phyloP scores from a whole-genome alignment of 2,888 invertebrate species.

The Chalcosyrphus nemorum region DNA sequence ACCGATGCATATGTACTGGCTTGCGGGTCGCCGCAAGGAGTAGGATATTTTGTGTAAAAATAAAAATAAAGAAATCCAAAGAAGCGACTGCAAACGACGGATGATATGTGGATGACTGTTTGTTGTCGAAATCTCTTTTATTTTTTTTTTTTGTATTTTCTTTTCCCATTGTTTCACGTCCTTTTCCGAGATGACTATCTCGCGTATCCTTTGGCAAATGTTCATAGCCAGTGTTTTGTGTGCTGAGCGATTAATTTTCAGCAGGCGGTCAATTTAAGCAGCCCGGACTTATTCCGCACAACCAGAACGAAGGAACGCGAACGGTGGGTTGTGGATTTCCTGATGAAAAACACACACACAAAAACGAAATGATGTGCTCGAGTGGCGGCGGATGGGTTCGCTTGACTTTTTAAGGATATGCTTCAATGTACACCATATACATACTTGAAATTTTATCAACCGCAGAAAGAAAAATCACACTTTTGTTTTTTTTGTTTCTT shows the following conservation, averaged over 20 bases:
- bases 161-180: slow-evolving; percentile 58
- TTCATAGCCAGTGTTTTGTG: slow-evolving; percentile 61
- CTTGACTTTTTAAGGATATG: slow-evolving; percentile 68
- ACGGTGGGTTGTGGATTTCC: slow-evolving; percentile 39
- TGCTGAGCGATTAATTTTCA: slow-evolving; percentile 75
- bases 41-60: slow-evolving; percentile 5
- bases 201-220: slow-evolving; percentile 71
- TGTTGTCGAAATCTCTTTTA: slow-evolving; percentile 54
- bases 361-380: slow-evolving; percentile 59
- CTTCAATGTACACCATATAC: slow-evolving; percentile 33
- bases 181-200: slow-evolving; percentile 66
- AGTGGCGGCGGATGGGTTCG: slow-evolving; percentile 67
- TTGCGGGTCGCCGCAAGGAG: slow-evolving; percentile 45
- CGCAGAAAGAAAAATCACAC: slow-evolving; percentile 62
- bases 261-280: slow-evolving; percentile 82
- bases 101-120: slow-evolving; percentile 72
- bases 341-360: slow-evolving; percentile 51
- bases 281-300: slow-evolving; percentile 61
- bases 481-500: slow-evolving; percentile 4
- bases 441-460: slow-evolving; percentile 67
- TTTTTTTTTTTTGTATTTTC: slow-evolving; percentile 19
- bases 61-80: slow-evolving; percentile 19
- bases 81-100: slow-evolving; percentile 65
- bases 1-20: slow-evolving; percentile 45
- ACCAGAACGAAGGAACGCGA: neutral